phyloP scores from a whole-genome alignment of 1,140 invertebrate genomes.

The Drosophila murphyi region DNA sequence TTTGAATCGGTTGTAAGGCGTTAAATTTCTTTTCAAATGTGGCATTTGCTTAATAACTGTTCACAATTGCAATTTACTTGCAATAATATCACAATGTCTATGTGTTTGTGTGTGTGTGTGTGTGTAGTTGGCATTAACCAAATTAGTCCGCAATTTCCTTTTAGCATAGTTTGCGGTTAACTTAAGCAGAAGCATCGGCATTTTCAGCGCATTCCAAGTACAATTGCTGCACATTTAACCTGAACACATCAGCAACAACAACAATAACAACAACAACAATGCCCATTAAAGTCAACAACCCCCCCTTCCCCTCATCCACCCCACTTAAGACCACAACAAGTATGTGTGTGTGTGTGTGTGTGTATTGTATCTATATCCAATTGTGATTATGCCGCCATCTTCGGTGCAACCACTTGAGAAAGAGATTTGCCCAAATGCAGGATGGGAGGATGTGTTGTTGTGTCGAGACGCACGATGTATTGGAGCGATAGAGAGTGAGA shows the following conservation, averaged over 20 bases:
- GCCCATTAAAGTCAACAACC: conserved; percentile 35
- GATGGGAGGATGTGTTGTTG: conserved; percentile 30
- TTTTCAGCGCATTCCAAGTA: conserved; percentile 3
- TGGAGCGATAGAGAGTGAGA: conserved; percentile 2
- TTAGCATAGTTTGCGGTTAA: background rate
- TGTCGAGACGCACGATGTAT: conserved; percentile 5
- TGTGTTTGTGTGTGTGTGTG: background rate
- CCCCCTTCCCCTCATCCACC: background rate
- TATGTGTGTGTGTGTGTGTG: background rate
- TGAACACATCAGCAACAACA: conserved; percentile 11
- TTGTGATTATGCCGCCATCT: conserved; percentile 44
- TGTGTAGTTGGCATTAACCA: conserved; percentile 1
- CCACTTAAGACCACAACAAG: background rate
- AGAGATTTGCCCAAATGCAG: conserved; percentile 44
- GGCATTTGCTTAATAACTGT: background rate
- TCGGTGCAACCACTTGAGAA: conserved; percentile 40
- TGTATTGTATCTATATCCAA: conserved; percentile 34
- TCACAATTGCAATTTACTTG: background rate
- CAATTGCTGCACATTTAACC: conserved; percentile 2
- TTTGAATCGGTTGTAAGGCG: too few relatives aligned
- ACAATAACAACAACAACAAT: conserved; percentile 22
- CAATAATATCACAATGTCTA: background rate
- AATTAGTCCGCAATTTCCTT: background rate
- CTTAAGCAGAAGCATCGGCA: background rate
- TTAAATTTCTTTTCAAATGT: background rate